Base-by-base conservation (phyloP, 2,888 invertebrate species). In the Orthonychiurus folsomi region DNA sequence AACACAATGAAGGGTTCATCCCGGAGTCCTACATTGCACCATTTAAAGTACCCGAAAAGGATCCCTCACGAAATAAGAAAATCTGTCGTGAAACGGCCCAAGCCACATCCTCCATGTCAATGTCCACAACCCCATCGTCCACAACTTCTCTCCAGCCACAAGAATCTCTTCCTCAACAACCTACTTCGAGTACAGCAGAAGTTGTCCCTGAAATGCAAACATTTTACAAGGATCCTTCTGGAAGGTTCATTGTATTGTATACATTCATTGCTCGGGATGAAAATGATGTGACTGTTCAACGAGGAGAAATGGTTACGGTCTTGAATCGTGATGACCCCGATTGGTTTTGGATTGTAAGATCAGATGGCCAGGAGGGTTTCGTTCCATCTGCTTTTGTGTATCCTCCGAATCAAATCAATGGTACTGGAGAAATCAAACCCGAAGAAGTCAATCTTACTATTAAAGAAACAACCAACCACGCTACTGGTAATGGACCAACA, bases 231-330 rank as follows among this genome's bases (percentile, higher is more conserved):
- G 70, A 70, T 59, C 70, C 70, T 1, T 63, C 66, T n/a, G 66
- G 66, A 20, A 28, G 62, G 28, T 94, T 89, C 75, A 91, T 94
- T 68, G 93, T 93, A 0, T 23, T 95, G 20, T 95, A 93, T 78
- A 91, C 93, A 0, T 95, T 94, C 76, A 88, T 89, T 50, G 93
- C 93, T 0, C 79, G 92, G 47, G 93, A 94, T 76, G 94, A 94
- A 76, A 93, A 94, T 75, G 95, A 95, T 77, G 88, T 94, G 0
- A 90, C 89, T 50, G 94, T 95, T 1, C 91, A 93, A 74, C 81
- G 93, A 56, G 94, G 94, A 0, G 94, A 95, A 76, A 90, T 94
- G 79, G 93, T 95, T n/a, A 93, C 93, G 63, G 91, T 95, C 18
- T 79, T 66, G 15, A 95, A 95, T 78, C 83, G 90, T 74, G 94